Conservation (phyloP, 2,113 vertebrate genomes). For the Sitta europaea region DNA sequence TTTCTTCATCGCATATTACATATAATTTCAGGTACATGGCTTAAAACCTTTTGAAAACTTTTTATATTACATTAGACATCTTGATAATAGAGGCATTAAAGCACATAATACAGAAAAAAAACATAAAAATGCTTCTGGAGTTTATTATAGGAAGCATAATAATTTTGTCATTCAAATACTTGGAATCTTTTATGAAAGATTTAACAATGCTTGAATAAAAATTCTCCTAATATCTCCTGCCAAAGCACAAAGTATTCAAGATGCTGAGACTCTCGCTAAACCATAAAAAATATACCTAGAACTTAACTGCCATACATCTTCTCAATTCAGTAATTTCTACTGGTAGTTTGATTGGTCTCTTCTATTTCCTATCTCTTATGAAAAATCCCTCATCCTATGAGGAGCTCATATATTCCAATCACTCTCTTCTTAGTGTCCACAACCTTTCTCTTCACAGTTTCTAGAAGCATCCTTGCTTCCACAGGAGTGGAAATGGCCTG, state of each 20-base stretch:
- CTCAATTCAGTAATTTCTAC: background rate
- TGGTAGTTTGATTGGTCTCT: background rate
- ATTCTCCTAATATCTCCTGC: background rate
- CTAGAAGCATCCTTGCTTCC: background rate
- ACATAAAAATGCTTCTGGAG: background rate
- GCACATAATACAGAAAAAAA: background rate
- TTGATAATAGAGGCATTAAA: background rate
- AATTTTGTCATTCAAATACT: background rate
- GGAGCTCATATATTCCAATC: background rate
- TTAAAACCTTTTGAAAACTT: background rate
- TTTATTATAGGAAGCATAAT: background rate
- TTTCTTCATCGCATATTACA: background rate
- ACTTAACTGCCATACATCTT: background rate
- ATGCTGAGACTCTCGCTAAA: background rate
- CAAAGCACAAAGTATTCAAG: background rate
- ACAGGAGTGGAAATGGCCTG: background rate
- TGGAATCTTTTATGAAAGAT: background rate
- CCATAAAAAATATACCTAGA: background rate
- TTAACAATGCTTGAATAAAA: background rate
- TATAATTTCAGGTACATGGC: background rate
- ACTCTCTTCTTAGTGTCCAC: background rate
- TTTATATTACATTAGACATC: background rate
- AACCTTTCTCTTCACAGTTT: background rate
- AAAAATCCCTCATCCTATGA: background rate
- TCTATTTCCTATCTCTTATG: background rate